phyloP scores from a whole-genome alignment of 2,888 invertebrate species.

The Thelaira solivaga region DNA sequence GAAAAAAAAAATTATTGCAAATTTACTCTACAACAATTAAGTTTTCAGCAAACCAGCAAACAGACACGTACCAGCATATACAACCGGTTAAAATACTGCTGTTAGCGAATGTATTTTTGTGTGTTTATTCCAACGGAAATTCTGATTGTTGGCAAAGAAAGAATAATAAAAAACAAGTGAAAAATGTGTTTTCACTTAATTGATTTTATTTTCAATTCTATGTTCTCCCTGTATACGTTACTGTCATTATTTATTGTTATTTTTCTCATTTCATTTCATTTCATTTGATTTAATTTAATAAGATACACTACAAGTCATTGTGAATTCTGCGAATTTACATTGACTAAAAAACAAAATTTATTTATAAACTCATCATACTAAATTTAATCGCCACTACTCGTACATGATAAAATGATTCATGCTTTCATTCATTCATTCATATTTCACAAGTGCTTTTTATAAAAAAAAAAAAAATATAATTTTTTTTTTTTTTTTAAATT shows the following conservation, averaged over 20 bases:
- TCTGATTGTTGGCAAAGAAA: conserved; percentile 8
- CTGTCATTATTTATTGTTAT: conserved; percentile 1
- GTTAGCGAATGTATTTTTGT: neutral
- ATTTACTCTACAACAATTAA: conserved; percentile 8
- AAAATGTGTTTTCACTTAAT: conserved; percentile 47
- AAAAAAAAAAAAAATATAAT: neutral
- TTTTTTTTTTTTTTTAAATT: conserved; percentile 1
- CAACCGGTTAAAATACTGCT: neutral
- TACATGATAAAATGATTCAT: conserved; percentile 33
- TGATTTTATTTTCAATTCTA: conserved; percentile 24
- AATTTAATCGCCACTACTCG: neutral
- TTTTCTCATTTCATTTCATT: conserved; percentile 17
- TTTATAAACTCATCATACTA: conserved; percentile 12
- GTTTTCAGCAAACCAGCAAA: conserved; percentile 8
- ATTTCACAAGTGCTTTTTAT: conserved; percentile 31
- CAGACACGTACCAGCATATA: too few species aligned
- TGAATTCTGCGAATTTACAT: conserved; percentile 45
- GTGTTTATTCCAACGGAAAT: conserved; percentile 37
- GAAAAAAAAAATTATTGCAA: neutral
- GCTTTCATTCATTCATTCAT: conserved; percentile 32
- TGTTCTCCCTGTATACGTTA: too few species aligned
- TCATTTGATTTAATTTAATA: conserved; percentile 44
- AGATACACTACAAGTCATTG: conserved; percentile 44
- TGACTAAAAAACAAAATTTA: conserved; percentile 38
- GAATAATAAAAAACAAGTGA: neutral